These are phyloP conservation scores for Cryptocheilus praepositus DNA, from an alignment of 2,888 invertebrate genomes.

Conservation along the genomic window DNA sequence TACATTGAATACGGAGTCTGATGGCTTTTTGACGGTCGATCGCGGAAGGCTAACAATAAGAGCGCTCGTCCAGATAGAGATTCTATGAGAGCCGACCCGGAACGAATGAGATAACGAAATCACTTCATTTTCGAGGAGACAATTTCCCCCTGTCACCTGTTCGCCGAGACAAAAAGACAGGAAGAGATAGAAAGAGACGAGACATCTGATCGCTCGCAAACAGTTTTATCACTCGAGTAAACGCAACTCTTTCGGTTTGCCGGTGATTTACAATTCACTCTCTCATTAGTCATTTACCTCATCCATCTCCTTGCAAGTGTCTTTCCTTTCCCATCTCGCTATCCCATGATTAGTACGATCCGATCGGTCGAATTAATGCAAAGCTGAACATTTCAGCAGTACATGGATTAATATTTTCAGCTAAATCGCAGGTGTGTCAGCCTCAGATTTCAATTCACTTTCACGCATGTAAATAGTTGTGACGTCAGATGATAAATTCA, in stretches of 20 bases:
- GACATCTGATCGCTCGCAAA: constrained; percentile 34
- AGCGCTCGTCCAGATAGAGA: too few species aligned
- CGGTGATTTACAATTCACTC: constrained; percentile 19
- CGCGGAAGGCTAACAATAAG: too few species aligned
- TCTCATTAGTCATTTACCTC: neutral
- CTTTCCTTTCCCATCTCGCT: neutral
- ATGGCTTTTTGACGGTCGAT: neutral
- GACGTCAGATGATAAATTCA: too few species aligned
- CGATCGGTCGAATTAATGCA: too few species aligned
- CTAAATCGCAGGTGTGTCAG: too few species aligned
- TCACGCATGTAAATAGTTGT: too few species aligned
- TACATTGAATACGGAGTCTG: neutral
- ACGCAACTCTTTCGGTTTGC: constrained; percentile 12
- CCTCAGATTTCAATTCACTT: too few species aligned
- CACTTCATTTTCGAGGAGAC: constrained; percentile 23
- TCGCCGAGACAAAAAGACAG: neutral
- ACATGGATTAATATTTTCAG: too few species aligned
- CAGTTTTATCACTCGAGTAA: constrained; percentile 48
- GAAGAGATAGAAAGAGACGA: neutral
- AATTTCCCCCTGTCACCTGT: constrained; percentile 12
- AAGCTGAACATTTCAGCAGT: too few species aligned
- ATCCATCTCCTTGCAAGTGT: neutral
- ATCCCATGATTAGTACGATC: too few species aligned
- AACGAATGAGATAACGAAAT: constrained; percentile 29
- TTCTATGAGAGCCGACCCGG: neutral